phyloP scores from a whole-genome alignment of 2,888 invertebrate species.

The Alloplasta piceator region DNA sequence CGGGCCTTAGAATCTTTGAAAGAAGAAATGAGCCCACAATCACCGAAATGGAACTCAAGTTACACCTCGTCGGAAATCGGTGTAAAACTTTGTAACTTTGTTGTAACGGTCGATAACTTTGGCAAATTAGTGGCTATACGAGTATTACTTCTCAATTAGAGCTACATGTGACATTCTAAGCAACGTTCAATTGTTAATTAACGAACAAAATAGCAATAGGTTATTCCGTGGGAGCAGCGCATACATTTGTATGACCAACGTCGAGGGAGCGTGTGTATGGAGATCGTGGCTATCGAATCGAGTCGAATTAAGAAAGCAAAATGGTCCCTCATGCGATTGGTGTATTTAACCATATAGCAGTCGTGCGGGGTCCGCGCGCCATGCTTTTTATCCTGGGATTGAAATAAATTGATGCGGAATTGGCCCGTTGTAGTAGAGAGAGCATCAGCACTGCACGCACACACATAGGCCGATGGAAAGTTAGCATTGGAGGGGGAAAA shows the following conservation, averaged over 20 bases:
- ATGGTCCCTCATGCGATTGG: slow-evolving; percentile 76
- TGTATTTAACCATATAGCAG: slow-evolving; percentile 63
- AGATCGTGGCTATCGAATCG: slow-evolving; percentile 62
- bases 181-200: too few species aligned
- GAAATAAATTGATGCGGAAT: slow-evolving; percentile 82
- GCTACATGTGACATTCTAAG: too few species aligned
- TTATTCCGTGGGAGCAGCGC: background rate
- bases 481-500: slow-evolving; percentile 42
- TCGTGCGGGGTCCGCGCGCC: slow-evolving; percentile 52
- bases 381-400: slow-evolving; percentile 74
- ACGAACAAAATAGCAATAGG: too few species aligned
- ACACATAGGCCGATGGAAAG: slow-evolving; percentile 29
- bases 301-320: slow-evolving; percentile 75
- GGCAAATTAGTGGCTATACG: too few species aligned
- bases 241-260: background rate
- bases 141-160: too few species aligned
- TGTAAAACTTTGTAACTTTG: too few species aligned
- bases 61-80: too few species aligned
- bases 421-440: slow-evolving; percentile 67
- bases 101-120: too few species aligned
- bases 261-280: slow-evolving; percentile 24
- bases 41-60: too few species aligned
- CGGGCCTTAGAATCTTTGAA: too few species aligned
- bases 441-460: slow-evolving; percentile 19
- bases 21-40: too few species aligned